Evolutionary conservation across 2,888 invertebrate genomes (phyloP).

Genomic region (Apomyelois bistriatella): DNA sequence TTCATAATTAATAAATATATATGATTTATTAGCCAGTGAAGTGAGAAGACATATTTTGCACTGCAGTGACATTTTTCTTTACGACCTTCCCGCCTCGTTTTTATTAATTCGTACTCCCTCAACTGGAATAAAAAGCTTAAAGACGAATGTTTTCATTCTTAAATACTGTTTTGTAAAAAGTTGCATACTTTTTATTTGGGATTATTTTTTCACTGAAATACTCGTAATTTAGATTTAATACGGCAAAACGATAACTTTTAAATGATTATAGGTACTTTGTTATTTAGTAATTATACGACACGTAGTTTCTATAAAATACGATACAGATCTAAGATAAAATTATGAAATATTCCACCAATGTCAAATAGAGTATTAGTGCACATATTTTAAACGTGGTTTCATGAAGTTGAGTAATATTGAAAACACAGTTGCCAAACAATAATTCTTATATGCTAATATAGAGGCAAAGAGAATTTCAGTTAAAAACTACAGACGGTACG

Average conservation of each 20-base stretch:
- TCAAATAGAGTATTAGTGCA: no score
- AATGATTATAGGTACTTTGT: no score
- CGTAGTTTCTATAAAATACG: no score
- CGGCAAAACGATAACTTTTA: no score
- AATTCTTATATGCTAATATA: slow-evolving; percentile 14
- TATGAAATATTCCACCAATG: no score
- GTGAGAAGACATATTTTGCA: slow-evolving; percentile 53
- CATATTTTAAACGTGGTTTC: no score
- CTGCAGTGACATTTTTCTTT: slow-evolving; percentile 71
- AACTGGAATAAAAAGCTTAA: slow-evolving; percentile 49
- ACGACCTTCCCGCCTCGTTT: slow-evolving; percentile 60
- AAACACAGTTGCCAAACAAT: slow-evolving; percentile 7
- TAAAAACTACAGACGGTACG: slow-evolving; percentile 13
- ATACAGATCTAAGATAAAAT: no score
- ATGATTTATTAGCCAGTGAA: no score
- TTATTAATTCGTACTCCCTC: slow-evolving; percentile 60
- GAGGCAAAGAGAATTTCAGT: slow-evolving; percentile 11
- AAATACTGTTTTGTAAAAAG: slow-evolving; percentile 22
- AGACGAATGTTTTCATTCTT: slow-evolving; percentile 45
- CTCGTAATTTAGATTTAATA: no score
- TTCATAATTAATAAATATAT: no score
- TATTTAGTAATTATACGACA: no score
- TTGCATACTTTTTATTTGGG: not conserved
- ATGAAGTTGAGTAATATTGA: slow-evolving; percentile 1
- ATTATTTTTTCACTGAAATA: no score